Percentiles rank a stretch among this genome's conserved stretches.
Evolutionary conservation across 2,797 vertebrate genomes (phyloP).

Genomic region (Enteromius radiatus): DNA sequence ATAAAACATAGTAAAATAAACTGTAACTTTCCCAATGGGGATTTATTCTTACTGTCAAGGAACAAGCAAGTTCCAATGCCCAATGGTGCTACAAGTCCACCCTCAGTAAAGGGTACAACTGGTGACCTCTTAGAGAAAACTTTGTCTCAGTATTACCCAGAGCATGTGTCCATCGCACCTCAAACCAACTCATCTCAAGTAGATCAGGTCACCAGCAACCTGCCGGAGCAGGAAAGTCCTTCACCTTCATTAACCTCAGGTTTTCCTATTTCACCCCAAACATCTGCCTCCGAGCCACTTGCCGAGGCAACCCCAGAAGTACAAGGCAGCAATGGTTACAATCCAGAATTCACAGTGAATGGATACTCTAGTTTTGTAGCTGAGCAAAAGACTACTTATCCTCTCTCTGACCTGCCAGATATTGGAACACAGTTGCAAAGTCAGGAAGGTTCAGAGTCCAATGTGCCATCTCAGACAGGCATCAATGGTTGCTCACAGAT

Average conservation of each 20-base stretch:
- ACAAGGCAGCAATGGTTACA: constrained; percentile 76
- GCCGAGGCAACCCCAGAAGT: constrained; percentile 76
- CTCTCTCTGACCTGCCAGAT: constrained; percentile 65
- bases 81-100: constrained; percentile 91
- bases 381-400: constrained; percentile 72
- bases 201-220: constrained; percentile 77
- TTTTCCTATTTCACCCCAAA: constrained; percentile 82
- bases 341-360: constrained; percentile 75
- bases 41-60: constrained; percentile 82
- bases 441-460: constrained; percentile 71
- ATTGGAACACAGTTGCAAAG: constrained; percentile 67
- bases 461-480: constrained; percentile 75
- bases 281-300: constrained; percentile 84
- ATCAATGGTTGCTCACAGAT: constrained; percentile 76
- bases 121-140: constrained; percentile 91
- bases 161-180: constrained; percentile 87
- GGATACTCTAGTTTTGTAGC: constrained; percentile 81
- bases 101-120: constrained; percentile 85
- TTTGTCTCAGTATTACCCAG: constrained; percentile 90
- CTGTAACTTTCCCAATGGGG: constrained; percentile 81
- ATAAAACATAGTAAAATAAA: constrained; percentile 79
- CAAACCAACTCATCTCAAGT: constrained; percentile 86
- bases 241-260: constrained; percentile 90
- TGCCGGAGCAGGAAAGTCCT: constrained; percentile 78
- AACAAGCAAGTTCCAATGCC: constrained; percentile 85